Evolutionary conservation across 2,113 vertebrate species (phyloP).

Genomic region (Paratilapia polleni): DNA sequence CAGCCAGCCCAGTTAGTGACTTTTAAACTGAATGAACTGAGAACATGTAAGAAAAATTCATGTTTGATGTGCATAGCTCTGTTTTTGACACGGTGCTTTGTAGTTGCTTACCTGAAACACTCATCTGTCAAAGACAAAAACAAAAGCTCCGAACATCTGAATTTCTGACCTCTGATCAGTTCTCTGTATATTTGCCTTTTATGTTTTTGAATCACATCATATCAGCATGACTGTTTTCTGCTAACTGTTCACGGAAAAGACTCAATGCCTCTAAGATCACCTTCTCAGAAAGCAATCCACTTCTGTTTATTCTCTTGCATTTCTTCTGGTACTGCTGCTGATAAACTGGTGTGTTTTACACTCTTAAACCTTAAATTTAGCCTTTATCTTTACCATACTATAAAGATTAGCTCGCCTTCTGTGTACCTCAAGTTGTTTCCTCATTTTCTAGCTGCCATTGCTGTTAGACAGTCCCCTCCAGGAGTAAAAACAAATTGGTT

Average conservation of each 20-base stretch:
- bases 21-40: constrained; percentile 38
- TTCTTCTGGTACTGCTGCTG: neutral
- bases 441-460: neutral
- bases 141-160: neutral
- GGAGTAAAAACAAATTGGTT: neutral
- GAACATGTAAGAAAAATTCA: neutral
- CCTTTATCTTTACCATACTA: neutral
- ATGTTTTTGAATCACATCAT: neutral
- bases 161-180: neutral
- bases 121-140: constrained; percentile 1
- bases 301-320: neutral
- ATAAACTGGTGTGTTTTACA: neutral
- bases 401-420: neutral
- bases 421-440: neutral
- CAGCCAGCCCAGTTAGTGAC: constrained; percentile 22
- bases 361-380: neutral
- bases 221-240: neutral
- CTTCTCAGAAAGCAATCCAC: constrained; percentile 13
- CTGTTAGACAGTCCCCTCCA: neutral
- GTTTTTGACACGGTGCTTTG: neutral
- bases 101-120: neutral
- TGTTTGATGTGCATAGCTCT: neutral
- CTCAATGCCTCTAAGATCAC: neutral
- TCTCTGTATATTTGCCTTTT: neutral
- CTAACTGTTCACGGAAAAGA: neutral